A percentile compares a stretch with the other conserved stretches of the same genome.
Conservation (phyloP, 2,113 vertebrate species). For the Melozone crissalis region DNA sequence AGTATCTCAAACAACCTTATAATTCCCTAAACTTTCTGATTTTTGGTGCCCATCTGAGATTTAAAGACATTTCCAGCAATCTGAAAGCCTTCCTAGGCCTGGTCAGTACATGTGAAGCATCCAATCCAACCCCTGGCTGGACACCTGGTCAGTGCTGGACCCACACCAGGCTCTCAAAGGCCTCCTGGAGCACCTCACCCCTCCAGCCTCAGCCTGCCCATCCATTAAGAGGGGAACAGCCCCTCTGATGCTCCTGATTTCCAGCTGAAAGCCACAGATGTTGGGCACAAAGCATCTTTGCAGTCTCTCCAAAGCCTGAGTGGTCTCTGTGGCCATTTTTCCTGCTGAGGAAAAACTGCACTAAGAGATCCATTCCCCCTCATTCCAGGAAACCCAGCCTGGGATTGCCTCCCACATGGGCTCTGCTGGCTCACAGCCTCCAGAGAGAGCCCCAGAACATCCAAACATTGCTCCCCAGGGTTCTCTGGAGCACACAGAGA, state of each 20-base stretch:
- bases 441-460: neutral
- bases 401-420: rapidly evolving
- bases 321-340: neutral
- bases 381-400: neutral
- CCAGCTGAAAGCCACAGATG: neutral
- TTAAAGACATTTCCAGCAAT: neutral
- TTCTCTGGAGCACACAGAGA: neutral
- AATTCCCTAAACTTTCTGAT: too few species aligned
- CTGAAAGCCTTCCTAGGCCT: neutral
- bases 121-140: neutral
- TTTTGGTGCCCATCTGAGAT: neutral
- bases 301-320: neutral
- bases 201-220: neutral
- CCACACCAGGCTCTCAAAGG: neutral
- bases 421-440: neutral
- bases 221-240: neutral
- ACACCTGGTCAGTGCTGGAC: neutral
- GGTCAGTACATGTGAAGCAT: neutral
- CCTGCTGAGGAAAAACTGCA: neutral
- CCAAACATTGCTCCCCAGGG: neutral
- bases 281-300: neutral
- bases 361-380: neutral
- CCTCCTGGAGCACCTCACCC: rapidly evolving
- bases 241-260: neutral
- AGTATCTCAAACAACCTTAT: neutral